Evolutionary conservation across 2,113 vertebrate genomes (phyloP), one percentile per base, ranked within the genome.

Genomic region (Syngnathus scovelli): DNA sequence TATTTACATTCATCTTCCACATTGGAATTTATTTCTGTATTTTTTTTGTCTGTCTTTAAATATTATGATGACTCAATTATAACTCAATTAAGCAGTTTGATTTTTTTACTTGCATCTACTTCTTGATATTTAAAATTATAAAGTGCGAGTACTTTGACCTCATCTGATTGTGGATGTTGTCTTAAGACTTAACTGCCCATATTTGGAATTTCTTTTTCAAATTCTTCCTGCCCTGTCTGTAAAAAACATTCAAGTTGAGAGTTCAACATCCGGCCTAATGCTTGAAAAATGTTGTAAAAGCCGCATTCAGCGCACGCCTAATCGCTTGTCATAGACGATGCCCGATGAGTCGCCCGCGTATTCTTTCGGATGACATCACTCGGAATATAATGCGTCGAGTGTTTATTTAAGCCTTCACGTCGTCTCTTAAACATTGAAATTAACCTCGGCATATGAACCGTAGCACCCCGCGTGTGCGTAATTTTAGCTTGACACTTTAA

Each of bases 401-500:
- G 63, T 70, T 83, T 81, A 78, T 80, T 72, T 60, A 65, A 68
- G 65, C 78, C 77, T 73, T 86, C 78, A 81, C 62, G 62, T 67
- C 62, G 51, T 76, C 62, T 71, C 77, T 70, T 72, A 84, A 83
- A 85, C 74, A 73, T 78, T 68, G 77, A 87, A 88, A 86, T 83
- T 83, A 83, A 63, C 81, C 7, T 69, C 49, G 83, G 70, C 86
- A 80, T 64, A 44, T 70, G 64, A 67, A 86, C 84, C 85, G 64
- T 83, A 79, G 82, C 79, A 74, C 70, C 68, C 83, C 43, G 63
- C 76, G 37, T 16, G 85, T 58, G 75, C 79, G 74, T 84, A 78
- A 88, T 88, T 86, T 84, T 83, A 85, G 85, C 84, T 77, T 75
- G 83, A 89, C 86, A 86, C 85, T 76, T 70, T 78, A 61, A 85